phyloP scores from a whole-genome alignment of 2,113 vertebrate species.

The Saccopteryx bilineata region DNA sequence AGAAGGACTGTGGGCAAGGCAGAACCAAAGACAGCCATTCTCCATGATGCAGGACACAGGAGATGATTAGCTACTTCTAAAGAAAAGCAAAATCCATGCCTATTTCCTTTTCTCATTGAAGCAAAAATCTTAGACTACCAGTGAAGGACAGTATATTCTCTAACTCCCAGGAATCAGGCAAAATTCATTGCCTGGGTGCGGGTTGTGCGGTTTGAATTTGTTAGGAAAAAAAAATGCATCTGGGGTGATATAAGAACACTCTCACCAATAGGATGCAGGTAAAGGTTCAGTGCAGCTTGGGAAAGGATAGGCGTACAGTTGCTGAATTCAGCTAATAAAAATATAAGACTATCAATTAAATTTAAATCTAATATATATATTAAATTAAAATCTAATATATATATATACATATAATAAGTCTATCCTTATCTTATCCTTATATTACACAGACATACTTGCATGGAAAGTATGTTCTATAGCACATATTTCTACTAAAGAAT shows the following conservation, averaged over 20 bases:
- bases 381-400: too few relatives aligned
- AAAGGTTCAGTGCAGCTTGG: neutral
- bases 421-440: neutral
- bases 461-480: neutral
- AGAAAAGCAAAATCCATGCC: neutral
- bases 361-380: neutral
- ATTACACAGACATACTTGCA: too few relatives aligned
- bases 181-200: neutral
- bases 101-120: neutral
- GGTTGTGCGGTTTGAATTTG: too few relatives aligned
- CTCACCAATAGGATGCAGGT: neutral
- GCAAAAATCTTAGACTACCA: neutral
- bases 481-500: neutral
- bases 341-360: neutral
- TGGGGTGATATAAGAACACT: neutral
- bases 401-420: too few relatives aligned
- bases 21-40: neutral
- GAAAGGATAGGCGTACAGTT: neutral
- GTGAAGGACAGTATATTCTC: neutral
- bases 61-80: neutral
- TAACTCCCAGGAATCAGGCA: neutral
- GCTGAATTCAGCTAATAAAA: neutral
- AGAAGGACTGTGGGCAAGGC: neutral
- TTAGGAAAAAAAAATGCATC: neutral
- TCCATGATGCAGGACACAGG: fast-evolving